Percentiles rank a stretch among this genome's conserved stretches.
phyloP scores from a whole-genome alignment of 2,113 vertebrate species.

The Eonycteris spelaea region DNA sequence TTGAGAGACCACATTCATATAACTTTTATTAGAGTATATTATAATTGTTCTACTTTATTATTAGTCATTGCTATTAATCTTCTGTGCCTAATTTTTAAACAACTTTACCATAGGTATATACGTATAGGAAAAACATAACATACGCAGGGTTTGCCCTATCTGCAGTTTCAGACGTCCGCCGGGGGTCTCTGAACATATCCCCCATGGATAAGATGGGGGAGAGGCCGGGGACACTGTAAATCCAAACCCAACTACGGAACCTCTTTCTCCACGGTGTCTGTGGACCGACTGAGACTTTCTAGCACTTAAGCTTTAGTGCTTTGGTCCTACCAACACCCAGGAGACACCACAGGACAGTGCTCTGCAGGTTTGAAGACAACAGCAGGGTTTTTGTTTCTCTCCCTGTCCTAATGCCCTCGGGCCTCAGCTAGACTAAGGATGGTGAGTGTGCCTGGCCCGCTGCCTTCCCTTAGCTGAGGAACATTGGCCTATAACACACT shows the following conservation, averaged over 20 bases:
- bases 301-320: background rate
- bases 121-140: background rate
- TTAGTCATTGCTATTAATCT: background rate
- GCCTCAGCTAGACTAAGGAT: background rate
- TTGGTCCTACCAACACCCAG: background rate
- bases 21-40: background rate
- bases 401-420: background rate
- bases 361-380: background rate
- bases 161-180: background rate
- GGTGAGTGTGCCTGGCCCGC: no score
- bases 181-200: background rate
- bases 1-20: background rate
- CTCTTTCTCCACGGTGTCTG: background rate
- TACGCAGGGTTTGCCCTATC: background rate
- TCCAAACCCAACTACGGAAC: background rate
- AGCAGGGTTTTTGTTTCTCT: background rate
- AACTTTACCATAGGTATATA: background rate
- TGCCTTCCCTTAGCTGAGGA: background rate
- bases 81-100: background rate
- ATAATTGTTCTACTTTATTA: background rate
- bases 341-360: fast-evolving
- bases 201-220: background rate
- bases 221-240: background rate
- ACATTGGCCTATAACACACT: background rate
- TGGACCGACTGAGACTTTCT: background rate